phyloP scores from a whole-genome alignment of 2,113 vertebrate genomes.

The Psilopsiagon aymara region DNA sequence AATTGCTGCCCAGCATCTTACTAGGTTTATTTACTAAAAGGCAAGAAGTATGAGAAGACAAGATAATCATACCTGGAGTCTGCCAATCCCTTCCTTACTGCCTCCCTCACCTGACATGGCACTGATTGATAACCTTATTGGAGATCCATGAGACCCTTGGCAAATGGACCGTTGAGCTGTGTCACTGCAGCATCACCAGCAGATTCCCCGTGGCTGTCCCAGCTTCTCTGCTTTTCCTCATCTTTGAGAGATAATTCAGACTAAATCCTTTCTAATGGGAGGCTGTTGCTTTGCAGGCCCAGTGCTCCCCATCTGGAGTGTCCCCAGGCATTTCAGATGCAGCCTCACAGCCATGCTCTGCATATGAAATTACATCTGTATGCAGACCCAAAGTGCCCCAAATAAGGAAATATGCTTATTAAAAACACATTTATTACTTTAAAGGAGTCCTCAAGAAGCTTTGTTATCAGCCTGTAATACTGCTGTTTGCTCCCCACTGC shows the following conservation, averaged over 20 bases:
- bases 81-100: not conserved
- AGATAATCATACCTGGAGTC: not conserved
- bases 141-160: not conserved
- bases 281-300: not conserved
- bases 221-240: not conserved
- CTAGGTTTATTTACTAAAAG: constrained; percentile 66
- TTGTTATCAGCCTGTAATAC: constrained; percentile 7
- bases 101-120: not conserved
- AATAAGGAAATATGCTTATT: constrained; percentile 5
- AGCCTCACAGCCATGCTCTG: not conserved
- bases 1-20: constrained; percentile 52
- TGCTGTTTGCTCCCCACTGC: not conserved
- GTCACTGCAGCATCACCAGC: not conserved
- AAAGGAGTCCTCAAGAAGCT: constrained; percentile 3
- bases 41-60: constrained; percentile 29
- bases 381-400: not conserved
- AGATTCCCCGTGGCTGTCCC: not conserved
- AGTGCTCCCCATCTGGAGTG: not conserved
- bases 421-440: constrained; percentile 50
- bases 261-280: not conserved
- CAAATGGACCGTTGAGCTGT: accelerated
- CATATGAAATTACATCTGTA: not conserved
- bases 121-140: not conserved
- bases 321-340: not conserved
- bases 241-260: not conserved